Evolutionary conservation across 1,140 invertebrate species (phyloP).

Genomic region (Phortica variegata): DNA sequence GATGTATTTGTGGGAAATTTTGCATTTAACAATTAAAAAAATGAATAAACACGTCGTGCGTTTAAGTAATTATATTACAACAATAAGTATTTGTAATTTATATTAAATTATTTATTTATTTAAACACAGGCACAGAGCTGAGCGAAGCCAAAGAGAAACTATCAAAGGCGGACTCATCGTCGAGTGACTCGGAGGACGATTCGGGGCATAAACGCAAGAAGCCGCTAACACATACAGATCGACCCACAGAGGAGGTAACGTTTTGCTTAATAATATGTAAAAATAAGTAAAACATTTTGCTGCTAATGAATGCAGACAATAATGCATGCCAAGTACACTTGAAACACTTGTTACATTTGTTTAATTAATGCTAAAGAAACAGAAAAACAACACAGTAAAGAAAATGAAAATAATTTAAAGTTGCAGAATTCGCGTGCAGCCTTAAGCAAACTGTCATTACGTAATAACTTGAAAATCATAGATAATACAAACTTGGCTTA

Average conservation of each 20-base stretch:
- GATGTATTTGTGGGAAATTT: conserved; percentile 96
- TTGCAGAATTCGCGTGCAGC: no score
- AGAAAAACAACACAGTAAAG: no score
- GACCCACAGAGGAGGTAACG: conserved; percentile 78
- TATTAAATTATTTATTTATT: background rate
- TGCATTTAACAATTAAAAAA: conserved; percentile 94
- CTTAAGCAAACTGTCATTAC: no score
- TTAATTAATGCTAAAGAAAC: no score
- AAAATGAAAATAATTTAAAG: no score
- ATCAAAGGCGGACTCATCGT: conserved; percentile 73
- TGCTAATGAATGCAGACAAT: no score
- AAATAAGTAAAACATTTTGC: no score
- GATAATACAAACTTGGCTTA: background rate
- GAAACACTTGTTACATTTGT: no score
- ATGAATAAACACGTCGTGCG: conserved; percentile 94
- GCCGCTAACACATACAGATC: conserved; percentile 65
- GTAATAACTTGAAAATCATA: background rate
- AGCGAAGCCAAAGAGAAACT: conserved; percentile 83
- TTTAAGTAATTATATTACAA: conserved; percentile 61
- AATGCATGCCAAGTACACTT: no score
- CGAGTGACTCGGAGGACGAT: conserved; percentile 77
- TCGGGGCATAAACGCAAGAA: conserved; percentile 61
- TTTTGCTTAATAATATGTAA: no score
- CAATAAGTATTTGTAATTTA: background rate
- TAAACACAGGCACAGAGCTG: conserved; percentile 69